These are phyloP conservation scores for Crypturellus undulatus DNA, from an alignment of 2,113 vertebrate genomes.

Conservation along the genomic window DNA sequence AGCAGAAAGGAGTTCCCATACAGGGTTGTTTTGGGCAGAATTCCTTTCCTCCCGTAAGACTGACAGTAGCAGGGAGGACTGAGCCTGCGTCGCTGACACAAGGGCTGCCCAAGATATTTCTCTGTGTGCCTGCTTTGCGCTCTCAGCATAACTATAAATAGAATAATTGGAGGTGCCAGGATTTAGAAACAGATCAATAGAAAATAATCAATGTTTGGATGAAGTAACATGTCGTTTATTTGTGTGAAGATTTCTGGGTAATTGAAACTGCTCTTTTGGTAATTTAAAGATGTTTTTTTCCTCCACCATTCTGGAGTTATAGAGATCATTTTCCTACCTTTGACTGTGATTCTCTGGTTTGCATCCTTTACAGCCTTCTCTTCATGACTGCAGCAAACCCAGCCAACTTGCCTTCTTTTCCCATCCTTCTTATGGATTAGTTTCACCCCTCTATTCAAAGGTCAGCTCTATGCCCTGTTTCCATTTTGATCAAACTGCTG, in stretches of 20 bases:
- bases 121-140: background rate
- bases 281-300: background rate
- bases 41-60: background rate
- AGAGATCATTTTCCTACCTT: background rate
- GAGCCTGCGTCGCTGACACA: background rate
- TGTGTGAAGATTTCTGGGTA: background rate
- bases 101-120: background rate
- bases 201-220: background rate
- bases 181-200: background rate
- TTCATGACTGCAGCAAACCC: background rate
- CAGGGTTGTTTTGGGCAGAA: background rate
- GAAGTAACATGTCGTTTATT: background rate
- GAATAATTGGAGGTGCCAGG: background rate
- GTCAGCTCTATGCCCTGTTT: background rate
- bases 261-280: background rate
- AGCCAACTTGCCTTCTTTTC: background rate
- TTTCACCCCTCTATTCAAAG: background rate
- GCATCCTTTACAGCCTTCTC: background rate
- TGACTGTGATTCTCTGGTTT: background rate
- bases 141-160: background rate
- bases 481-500: background rate
- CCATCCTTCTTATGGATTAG: background rate
- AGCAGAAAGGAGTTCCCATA: background rate
- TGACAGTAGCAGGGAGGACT: rapidly evolving
- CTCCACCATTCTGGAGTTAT: background rate